Conservation (phyloP, 1,140 invertebrate genomes). For the Uloborus diversus region DNA sequence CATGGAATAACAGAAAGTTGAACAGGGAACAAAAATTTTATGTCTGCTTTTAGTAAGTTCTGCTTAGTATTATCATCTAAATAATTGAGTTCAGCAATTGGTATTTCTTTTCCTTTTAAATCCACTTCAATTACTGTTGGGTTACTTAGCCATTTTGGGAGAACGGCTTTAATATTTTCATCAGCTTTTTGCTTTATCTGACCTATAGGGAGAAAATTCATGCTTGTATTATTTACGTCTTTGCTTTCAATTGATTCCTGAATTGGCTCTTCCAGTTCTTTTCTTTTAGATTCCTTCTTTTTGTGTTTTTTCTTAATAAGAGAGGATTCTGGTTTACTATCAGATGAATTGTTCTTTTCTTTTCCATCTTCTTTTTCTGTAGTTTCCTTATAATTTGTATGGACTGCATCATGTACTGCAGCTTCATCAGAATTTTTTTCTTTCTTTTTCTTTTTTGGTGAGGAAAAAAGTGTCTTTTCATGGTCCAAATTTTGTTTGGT, state of each 20-base stretch:
- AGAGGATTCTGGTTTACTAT: background rate
- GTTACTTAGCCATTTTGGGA: conserved; percentile 87
- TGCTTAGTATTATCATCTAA: conserved; percentile 74
- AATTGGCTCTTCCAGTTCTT: no score
- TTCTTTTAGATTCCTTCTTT: background rate
- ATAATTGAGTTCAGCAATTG: conserved; percentile 71
- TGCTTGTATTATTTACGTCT: no score
- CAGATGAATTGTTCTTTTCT: no score
- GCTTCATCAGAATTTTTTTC: no score
- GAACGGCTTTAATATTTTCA: conserved; percentile 73
- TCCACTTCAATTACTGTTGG: conserved; percentile 79
- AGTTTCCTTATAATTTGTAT: no score
- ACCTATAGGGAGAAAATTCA: no score
- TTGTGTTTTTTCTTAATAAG: no score
- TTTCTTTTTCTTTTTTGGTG: no score
- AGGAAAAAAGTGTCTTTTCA: no score
- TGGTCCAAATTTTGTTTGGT: no score
- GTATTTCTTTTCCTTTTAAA: conserved; percentile 71
- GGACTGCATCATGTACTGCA: no score
- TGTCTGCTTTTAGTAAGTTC: conserved; percentile 76
- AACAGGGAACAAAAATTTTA: conserved; percentile 85
- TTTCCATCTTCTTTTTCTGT: background rate
- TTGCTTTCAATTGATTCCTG: no score
- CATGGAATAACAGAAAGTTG: conserved; percentile 85
- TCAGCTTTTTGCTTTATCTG: conserved; percentile 60